Evolutionary conservation across 2,113 vertebrate species (phyloP), one percentile per base, ranked within the genome.

Genomic region (Delphinapterus leucas): DNA sequence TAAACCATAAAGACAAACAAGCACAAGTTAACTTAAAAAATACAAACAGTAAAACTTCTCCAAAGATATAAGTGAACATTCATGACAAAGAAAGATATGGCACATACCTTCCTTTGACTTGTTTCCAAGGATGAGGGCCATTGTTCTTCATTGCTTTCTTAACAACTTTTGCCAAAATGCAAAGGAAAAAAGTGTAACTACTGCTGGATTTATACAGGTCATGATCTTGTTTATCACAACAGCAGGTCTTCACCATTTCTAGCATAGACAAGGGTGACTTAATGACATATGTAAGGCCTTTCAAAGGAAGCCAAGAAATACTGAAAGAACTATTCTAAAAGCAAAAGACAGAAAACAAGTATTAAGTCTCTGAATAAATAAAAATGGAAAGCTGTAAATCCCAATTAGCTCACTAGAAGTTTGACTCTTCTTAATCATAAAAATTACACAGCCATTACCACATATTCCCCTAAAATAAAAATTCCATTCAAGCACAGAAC

Each of bases 141-240:
- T 86, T 98, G 63, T 95, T 98, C 93, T 99, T 99, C 81, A 96
- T 95, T 90, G 98, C 98, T 97, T 99, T 99, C 88, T 98, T 99
- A 90, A 99, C 98, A 97, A 99, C 98, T 97, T 98, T 98, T 92
- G 99, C 99, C 98, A 99, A 98, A 98, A 99, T 98, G 86, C 99
- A 98, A 88, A 99, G 99, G 97, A 99, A 99, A 98, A 99, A 99
- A 86, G 99, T 99, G 96, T 99, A 99, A 97, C 99, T 99, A 98
- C 98, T 99, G 98, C 98, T 98, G 88, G 99, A 99, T 97, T 98
- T 98, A 98, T 99, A 99, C 25, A 99, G 98, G 96, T 99, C 93
- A 3, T 98, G 97, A 93, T 97, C 97, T 95, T 98, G 98, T 84
- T 98, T 97, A 58, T 98, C 98, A 31, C 86, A 96, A 98, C 99